Percentiles rank a stretch among this genome's conserved stretches.
Evolutionary conservation across 2,888 invertebrate genomes (phyloP).

Genomic region (Melanargia galathea): DNA sequence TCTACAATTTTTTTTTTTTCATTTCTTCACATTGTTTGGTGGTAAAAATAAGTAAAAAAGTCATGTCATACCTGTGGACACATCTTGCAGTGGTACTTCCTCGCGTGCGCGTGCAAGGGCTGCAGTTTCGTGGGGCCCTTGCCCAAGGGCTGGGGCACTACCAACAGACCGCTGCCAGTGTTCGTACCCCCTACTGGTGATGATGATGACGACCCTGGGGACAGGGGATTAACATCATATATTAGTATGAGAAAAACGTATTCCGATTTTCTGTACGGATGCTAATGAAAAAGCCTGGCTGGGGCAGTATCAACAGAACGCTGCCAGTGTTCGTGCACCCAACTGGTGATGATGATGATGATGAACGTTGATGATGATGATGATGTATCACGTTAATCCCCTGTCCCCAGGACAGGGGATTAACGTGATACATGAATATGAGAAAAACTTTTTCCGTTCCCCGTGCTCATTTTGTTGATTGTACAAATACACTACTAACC

Average conservation of each 20-base stretch:
- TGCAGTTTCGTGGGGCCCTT: conserved; percentile 77
- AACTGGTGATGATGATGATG: too few species aligned
- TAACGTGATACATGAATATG: too few species aligned
- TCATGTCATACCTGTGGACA: conserved; percentile 92
- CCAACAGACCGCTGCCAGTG: conserved; percentile 84
- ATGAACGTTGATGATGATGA: too few species aligned
- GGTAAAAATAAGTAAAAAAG: background rate
- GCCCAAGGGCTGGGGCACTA: conserved; percentile 94
- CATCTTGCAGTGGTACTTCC: conserved; percentile 98
- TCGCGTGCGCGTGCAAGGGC: conserved; percentile 73
- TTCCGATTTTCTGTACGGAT: background rate
- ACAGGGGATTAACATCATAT: conserved; percentile 6
- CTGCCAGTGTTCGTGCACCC: too few species aligned
- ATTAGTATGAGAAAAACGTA: background rate
- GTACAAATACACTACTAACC: conserved; percentile 51
- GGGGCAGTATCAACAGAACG: too few species aligned
- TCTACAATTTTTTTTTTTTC: background rate
- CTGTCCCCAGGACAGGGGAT: too few species aligned
- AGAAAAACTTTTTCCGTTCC: too few species aligned
- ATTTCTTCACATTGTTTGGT: background rate
- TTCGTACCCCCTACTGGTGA: conserved; percentile 73
- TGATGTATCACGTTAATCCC: too few species aligned
- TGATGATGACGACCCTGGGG: conserved; percentile 78
- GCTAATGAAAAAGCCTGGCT: too few species aligned
- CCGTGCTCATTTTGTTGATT: too few species aligned